Percentiles rank a stretch among this genome's conserved stretches.
phyloP scores from a whole-genome alignment of 2,888 invertebrate species.

The Tuberolachnus salignus region DNA sequence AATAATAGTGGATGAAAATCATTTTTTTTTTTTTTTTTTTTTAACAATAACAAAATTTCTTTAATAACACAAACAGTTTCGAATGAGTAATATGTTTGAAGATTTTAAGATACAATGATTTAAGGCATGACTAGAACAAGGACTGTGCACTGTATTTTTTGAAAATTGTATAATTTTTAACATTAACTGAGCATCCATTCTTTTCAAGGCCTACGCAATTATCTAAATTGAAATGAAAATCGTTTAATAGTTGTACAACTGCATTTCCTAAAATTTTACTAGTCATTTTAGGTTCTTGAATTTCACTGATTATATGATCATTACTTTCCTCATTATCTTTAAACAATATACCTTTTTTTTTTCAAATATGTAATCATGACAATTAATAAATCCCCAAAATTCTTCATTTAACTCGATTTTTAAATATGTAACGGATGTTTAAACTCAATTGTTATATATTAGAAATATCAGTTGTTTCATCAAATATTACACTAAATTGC shows the following conservation, averaged over 20 bases:
- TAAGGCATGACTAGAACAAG: slow-evolving; percentile 57
- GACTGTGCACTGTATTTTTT: slow-evolving; percentile 50
- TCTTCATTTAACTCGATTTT: slow-evolving; percentile 16
- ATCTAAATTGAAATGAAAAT: slow-evolving; percentile 32
- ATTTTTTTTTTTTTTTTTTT: too few relatives aligned
- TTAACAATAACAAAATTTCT: too few relatives aligned
- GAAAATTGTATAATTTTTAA: slow-evolving; percentile 53
- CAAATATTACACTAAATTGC: slow-evolving; percentile 60
- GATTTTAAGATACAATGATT: slow-evolving; percentile 57
- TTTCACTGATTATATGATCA: slow-evolving; percentile 5
- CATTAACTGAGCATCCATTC: slow-evolving; percentile 58
- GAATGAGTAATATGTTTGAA: slow-evolving; percentile 46
- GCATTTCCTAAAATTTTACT: slow-evolving; percentile 16
- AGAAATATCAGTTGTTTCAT: slow-evolving; percentile 60
- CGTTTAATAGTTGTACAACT: slow-evolving; percentile 21
- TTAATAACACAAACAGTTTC: too few relatives aligned
- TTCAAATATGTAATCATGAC: slow-evolving; percentile 10
- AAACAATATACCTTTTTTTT: slow-evolving; percentile 15
- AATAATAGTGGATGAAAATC: too few relatives aligned
- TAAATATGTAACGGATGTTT: slow-evolving; percentile 36
- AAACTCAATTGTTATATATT: slow-evolving; percentile 55
- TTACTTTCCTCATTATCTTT: slow-evolving; percentile 4
- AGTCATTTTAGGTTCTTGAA: slow-evolving; percentile 19
- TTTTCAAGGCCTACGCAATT: slow-evolving; percentile 58
- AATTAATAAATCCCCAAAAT: slow-evolving; percentile 15